A percentile compares a stretch with the other conserved stretches of the same genome.
These are phyloP conservation scores for Aulostomus chinensis DNA, from an alignment of 2,797 vertebrate genomes.

Conservation along the genomic window DNA sequence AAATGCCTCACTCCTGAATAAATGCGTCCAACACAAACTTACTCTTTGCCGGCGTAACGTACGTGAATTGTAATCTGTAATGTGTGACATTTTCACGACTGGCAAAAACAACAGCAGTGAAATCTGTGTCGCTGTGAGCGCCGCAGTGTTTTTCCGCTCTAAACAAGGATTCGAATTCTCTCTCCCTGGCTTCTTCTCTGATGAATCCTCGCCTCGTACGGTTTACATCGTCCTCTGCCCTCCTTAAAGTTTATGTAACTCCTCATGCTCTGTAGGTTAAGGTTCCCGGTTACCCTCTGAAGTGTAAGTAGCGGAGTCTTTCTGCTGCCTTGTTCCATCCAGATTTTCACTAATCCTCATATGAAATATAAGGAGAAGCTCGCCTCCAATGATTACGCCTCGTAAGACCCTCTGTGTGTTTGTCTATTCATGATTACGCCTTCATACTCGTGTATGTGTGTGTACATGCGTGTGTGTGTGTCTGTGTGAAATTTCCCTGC, in stretches of 20 bases:
- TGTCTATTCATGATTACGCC: constrained; percentile 56
- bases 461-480: constrained; percentile 18
- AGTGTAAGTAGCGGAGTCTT: constrained; percentile 21
- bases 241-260: constrained; percentile 43
- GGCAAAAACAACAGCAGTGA: neutral
- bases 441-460: too few relatives aligned
- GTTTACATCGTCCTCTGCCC: neutral
- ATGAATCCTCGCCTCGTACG: constrained; percentile 6
- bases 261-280: constrained; percentile 29
- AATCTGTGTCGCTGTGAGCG: constrained; percentile 5
- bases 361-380: constrained; percentile 59
- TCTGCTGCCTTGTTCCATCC: constrained; percentile 42
- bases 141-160: constrained; percentile 10
- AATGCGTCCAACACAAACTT: too few relatives aligned
- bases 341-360: constrained; percentile 66
- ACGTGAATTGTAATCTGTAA: too few relatives aligned
- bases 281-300: constrained; percentile 30
- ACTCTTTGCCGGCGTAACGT: too few relatives aligned
- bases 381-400: constrained; percentile 53
- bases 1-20: too few relatives aligned
- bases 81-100: neutral
- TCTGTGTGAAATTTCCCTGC: constrained; percentile 19
- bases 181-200: neutral
- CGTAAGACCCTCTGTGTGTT: constrained; percentile 61
- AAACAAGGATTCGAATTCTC: constrained; percentile 21